Evolutionary conservation across 2,797 vertebrate species (phyloP).

Genomic region (Pangasius larnaudii): DNA sequence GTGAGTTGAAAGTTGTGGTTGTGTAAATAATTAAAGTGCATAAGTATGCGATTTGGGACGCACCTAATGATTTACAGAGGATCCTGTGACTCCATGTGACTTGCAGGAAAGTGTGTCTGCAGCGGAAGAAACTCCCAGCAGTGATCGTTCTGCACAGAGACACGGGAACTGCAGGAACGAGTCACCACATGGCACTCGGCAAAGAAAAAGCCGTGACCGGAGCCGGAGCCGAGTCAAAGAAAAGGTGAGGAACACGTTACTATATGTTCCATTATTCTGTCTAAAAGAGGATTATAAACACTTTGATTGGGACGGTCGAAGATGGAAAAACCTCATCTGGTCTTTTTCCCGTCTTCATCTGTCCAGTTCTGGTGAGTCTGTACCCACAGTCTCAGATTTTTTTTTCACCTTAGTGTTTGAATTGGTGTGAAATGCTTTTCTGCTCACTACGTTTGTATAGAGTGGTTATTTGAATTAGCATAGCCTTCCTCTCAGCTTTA

Average conservation of each 20-base stretch:
- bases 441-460: neutral
- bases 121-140: slow-evolving; percentile 88
- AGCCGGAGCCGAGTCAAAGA: slow-evolving; percentile 76
- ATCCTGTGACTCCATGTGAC: neutral
- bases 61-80: neutral
- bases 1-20: no score
- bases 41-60: no score
- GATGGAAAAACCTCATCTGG: neutral
- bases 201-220: slow-evolving; percentile 73
- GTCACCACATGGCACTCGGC: slow-evolving; percentile 61
- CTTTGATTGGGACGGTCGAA: neutral
- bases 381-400: neutral
- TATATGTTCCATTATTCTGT: neutral
- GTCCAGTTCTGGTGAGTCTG: neutral
- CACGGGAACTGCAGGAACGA: slow-evolving; percentile 71
- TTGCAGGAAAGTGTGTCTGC: slow-evolving; percentile 86
- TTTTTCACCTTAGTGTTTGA: neutral
- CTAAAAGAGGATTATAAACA: neutral
- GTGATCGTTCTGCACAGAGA: slow-evolving; percentile 76
- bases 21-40: no score
- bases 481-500: neutral
- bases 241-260: slow-evolving; percentile 61
- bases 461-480: neutral
- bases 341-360: neutral
- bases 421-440: neutral